These are phyloP conservation scores for Cynopterus sphinx DNA, from an alignment of 2,797 vertebrate species.

Conservation along the genomic window DNA sequence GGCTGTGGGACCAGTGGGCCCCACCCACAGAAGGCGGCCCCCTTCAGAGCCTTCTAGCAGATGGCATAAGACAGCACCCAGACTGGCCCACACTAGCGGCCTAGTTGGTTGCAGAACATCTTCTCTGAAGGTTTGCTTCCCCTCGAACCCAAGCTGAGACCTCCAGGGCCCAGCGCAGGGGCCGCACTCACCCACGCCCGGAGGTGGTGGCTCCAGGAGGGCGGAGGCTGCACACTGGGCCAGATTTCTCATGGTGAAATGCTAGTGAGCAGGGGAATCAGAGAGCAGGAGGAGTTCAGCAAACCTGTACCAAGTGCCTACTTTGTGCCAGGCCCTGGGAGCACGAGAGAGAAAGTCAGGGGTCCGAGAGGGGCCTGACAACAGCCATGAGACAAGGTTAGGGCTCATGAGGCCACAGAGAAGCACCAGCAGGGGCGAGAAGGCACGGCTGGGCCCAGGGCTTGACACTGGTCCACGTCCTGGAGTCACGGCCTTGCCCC, in stretches of 20 bases:
- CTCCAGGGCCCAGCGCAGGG: not conserved
- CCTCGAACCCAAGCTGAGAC: not conserved
- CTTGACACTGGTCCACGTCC: not conserved
- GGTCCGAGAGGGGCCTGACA: not conserved
- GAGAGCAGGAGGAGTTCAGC: not conserved
- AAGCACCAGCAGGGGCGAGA: not conserved
- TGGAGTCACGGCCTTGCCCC: not conserved
- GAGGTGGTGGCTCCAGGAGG: not conserved
- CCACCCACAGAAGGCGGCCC: not conserved
- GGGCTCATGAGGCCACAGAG: accelerated
- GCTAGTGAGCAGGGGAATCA: not conserved
- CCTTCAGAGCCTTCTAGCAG: not conserved
- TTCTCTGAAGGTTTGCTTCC: not conserved
- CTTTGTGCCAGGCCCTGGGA: not conserved
- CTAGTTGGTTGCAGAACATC: not conserved
- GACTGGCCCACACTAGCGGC: not conserved
- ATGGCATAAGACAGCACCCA: not conserved
- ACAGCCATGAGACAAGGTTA: not conserved
- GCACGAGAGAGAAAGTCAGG: not conserved
- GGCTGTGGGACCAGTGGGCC: not conserved
- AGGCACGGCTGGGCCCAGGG: not conserved
- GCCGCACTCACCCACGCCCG: not conserved
- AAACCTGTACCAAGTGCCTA: not conserved
- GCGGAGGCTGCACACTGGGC: not conserved
- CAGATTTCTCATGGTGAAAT: not conserved